These are phyloP conservation scores for Acleris sparsana DNA, from an alignment of 2,888 invertebrate genomes.

Conservation along the genomic window DNA sequence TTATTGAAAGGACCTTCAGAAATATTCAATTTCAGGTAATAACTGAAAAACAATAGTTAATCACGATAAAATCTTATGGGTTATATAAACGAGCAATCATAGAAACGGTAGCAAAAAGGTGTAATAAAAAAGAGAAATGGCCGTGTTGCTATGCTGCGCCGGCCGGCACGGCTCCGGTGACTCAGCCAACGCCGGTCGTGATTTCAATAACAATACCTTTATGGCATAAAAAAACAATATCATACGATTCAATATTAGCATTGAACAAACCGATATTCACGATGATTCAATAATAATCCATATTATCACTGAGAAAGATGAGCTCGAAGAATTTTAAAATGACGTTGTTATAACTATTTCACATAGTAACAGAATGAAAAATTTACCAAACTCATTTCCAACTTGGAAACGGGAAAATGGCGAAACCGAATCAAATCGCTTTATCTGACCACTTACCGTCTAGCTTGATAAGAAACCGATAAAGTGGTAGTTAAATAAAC, in stretches of 20 bases:
- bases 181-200: slow-evolving; percentile 48
- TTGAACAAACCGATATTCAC: neutral
- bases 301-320: neutral
- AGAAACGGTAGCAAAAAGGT: slow-evolving; percentile 13
- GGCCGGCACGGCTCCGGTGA: slow-evolving; percentile 79
- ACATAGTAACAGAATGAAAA: neutral
- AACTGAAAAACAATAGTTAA: slow-evolving; percentile 25
- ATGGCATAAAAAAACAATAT: slow-evolving; percentile 22
- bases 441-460: slow-evolving; percentile 23
- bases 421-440: slow-evolving; percentile 18
- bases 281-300: neutral
- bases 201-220: slow-evolving; percentile 22
- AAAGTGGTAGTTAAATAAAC: slow-evolving; percentile 21
- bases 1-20: too few species aligned
- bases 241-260: slow-evolving; percentile 24
- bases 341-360: too few species aligned
- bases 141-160: slow-evolving; percentile 66
- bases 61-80: slow-evolving; percentile 21
- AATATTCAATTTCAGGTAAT: neutral
- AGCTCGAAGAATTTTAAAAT: neutral
- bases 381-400: neutral
- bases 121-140: slow-evolving; percentile 27
- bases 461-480: slow-evolving; percentile 25
- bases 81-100: slow-evolving; percentile 21
- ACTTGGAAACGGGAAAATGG: slow-evolving; percentile 3